These are phyloP conservation scores for Melanchra persicariae DNA, from an alignment of 2,888 invertebrate species.

Conservation along the genomic window DNA sequence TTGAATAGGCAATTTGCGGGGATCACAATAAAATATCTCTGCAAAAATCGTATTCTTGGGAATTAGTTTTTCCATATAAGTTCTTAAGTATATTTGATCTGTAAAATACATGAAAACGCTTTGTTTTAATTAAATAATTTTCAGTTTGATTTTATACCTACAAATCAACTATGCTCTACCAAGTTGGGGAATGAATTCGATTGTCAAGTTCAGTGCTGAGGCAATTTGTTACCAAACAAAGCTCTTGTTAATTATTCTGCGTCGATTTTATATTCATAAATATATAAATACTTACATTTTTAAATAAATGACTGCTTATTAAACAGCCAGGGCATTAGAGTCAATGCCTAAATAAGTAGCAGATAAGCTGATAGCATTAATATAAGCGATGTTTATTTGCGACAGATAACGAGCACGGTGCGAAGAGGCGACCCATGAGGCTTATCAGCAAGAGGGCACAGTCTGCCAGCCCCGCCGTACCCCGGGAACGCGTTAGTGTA, in stretches of 20 bases:
- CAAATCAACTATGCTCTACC: background rate
- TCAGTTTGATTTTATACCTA: background rate
- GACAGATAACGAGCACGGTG: slow-evolving; percentile 55
- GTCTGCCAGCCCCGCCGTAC: slow-evolving; percentile 71
- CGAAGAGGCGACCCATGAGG: slow-evolving; percentile 66
- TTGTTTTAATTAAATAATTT: background rate
- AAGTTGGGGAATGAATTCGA: background rate
- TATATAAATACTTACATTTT: no score
- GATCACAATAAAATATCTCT: background rate
- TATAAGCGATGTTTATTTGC: slow-evolving; percentile 41
- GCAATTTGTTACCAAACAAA: background rate
- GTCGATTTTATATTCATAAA: background rate
- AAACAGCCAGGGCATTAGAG: slow-evolving; percentile 25
- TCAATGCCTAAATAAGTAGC: slow-evolving; percentile 41
- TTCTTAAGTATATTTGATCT: background rate
- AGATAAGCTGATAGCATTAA: slow-evolving; percentile 54
- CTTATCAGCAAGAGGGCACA: slow-evolving; percentile 73
- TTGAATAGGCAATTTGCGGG: background rate
- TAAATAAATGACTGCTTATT: slow-evolving; percentile 12
- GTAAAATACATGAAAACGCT: background rate
- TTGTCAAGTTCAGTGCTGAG: background rate
- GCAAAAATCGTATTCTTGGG: background rate
- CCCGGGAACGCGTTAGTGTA: slow-evolving; percentile 65
- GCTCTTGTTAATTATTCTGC: background rate
- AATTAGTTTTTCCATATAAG: no score